Evolutionary conservation across 2,797 vertebrate species (phyloP), one percentile per base, ranked within the genome.

Genomic region (Lepilemur ruficaudatus): DNA sequence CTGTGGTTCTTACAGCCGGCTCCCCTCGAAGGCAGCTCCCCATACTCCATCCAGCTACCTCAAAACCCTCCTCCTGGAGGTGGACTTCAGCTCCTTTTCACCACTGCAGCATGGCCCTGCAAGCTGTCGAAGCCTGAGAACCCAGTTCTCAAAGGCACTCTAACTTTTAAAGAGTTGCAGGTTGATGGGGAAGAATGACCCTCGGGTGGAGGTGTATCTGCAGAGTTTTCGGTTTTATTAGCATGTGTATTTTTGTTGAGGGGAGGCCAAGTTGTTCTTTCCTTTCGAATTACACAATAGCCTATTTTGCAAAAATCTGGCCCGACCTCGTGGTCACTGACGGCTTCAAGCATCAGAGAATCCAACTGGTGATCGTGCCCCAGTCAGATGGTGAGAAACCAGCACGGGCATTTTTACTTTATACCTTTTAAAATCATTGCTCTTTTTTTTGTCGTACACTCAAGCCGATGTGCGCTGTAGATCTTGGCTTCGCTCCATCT

Each of bases 351-450:
- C 38, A 3, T 28, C n/a, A 1, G 59, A 3, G 6, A 55, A 25
- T 35, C 18, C 12, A 8, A 0, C 38, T 14, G 50, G 50, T 4
- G 0, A 17, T 38, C 0, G 0, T 3, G 22, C 59, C 8, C 46
- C 7, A 0, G 2, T 22, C 52, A 3, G 55, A 13, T 1, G 13
- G 30, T 9, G n/a, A 4, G 7, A 15, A 32, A 12, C 57, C 18
- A 25, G 80, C 38, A 0, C 2, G 2, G 30, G 22, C 2, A 0
- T n/a, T 41, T 92, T 43, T 4, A 32, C 61, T 43, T 18, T 1
- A 0, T 11, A 20, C 18, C 41, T 72, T 69, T 78, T 6, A 3
- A 23, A 59, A 22, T 22, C n/a, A 1, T 50, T 59, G 11, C 38
- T 22, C 7, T 83, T n/a, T 30, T 11, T 78, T 32, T 30, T 8